These are phyloP conservation scores for Myopa testacea DNA, from an alignment of 2,888 invertebrate genomes.

Conservation along the genomic window DNA sequence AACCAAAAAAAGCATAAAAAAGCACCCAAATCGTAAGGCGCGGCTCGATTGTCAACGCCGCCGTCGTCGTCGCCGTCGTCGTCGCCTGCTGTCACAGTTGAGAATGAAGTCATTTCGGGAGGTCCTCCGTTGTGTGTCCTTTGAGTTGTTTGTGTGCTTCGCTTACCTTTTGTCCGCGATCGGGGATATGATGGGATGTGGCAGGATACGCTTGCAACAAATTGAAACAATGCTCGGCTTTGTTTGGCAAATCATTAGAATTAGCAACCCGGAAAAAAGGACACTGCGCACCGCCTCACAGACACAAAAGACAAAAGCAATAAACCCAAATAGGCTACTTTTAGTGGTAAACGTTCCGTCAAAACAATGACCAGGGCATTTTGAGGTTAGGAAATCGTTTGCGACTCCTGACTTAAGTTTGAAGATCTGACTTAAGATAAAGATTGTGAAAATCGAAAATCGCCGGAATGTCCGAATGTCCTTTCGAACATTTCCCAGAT, in stretches of 20 bases:
- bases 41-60: slow-evolving; percentile 44
- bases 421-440: not conserved
- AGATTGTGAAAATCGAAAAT: not conserved
- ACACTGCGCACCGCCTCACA: not conserved
- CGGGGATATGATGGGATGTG: not conserved
- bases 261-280: not conserved
- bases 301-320: not conserved
- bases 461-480: not conserved
- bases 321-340: slow-evolving; percentile 40
- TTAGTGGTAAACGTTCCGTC: slow-evolving; percentile 53
- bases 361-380: slow-evolving; percentile 38
- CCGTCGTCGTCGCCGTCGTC: slow-evolving; percentile 42
- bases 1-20: not conserved
- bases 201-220: slow-evolving; percentile 12
- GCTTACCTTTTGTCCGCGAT: not conserved
- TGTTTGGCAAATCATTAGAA: slow-evolving; percentile 27
- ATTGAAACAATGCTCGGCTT: slow-evolving; percentile 31
- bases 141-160: not conserved
- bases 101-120: slow-evolving; percentile 59
- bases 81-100: slow-evolving; percentile 52
- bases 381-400: slow-evolving; percentile 1
- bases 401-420: not conserved
- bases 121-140: slow-evolving; percentile 48
- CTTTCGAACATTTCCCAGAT: not conserved
- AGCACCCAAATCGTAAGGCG: not conserved